A percentile compares a stretch with the other conserved stretches of the same genome.
Evolutionary conservation across 2,113 vertebrate species (phyloP).

Genomic region (Progne subis): DNA sequence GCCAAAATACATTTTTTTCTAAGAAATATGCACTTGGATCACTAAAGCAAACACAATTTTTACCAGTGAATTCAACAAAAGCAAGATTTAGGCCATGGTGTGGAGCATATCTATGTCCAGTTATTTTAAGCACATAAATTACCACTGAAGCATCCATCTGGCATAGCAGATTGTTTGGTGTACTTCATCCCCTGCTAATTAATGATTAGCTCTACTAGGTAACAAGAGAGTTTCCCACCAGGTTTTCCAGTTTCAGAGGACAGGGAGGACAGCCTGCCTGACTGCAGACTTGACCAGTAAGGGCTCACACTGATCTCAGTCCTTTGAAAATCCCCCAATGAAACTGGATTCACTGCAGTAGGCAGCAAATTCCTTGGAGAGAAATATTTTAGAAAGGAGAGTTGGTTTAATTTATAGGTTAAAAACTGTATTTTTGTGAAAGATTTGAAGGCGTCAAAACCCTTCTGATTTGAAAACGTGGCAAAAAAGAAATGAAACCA

Average conservation of each 20-base stretch:
- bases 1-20: conserved; percentile 8
- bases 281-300: neutral
- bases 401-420: neutral
- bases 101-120: neutral
- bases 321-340: neutral
- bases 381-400: neutral
- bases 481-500: neutral
- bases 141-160: conserved; percentile 48
- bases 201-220: conserved; percentile 33
- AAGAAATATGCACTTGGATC: neutral
- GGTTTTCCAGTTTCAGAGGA: neutral
- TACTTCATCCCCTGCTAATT: conserved; percentile 40
- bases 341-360: neutral
- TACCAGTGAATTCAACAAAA: neutral
- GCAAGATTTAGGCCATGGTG: neutral
- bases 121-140: conserved; percentile 42
- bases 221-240: neutral
- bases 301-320: neutral
- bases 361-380: neutral
- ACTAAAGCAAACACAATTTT: neutral
- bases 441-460: neutral
- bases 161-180: conserved; percentile 42
- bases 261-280: neutral
- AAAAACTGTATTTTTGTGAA: neutral
- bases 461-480: neutral